Evolutionary conservation across 2,797 vertebrate species (phyloP).

Genomic region (Catostomus latipinnis): DNA sequence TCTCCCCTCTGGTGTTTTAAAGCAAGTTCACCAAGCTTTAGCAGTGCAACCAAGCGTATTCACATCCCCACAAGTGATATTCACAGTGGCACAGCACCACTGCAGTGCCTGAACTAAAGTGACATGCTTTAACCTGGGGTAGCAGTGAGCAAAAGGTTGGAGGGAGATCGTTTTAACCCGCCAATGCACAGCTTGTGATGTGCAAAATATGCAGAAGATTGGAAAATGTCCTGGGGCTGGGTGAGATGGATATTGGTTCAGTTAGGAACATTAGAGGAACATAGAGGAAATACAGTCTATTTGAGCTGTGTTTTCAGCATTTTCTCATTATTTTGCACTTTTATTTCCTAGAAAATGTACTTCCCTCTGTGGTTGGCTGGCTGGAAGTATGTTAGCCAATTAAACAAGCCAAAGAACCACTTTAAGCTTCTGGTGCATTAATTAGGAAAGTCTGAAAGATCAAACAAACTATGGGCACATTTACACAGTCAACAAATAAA

Average conservation of each 20-base stretch:
- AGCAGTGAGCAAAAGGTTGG: slow-evolving; percentile 15
- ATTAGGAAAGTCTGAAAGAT: slow-evolving; percentile 36
- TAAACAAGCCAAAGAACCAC: slow-evolving; percentile 37
- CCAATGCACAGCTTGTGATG: slow-evolving; percentile 12
- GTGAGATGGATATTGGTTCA: slow-evolving; percentile 23
- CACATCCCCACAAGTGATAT: slow-evolving; percentile 8
- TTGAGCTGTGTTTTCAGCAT: slow-evolving; percentile 25
- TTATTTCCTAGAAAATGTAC: slow-evolving; percentile 19
- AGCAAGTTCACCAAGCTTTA: neutral
- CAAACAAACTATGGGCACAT: neutral
- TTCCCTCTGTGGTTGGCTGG: slow-evolving; percentile 24
- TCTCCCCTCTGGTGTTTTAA: slow-evolving; percentile 10
- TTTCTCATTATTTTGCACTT: slow-evolving; percentile 16
- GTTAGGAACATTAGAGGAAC: slow-evolving; percentile 47
- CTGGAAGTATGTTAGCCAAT: slow-evolving; percentile 42
- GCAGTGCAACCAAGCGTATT: neutral
- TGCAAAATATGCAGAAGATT: slow-evolving; percentile 30
- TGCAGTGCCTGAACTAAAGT: slow-evolving; percentile 6
- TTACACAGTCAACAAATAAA: no score
- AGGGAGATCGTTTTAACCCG: neutral
- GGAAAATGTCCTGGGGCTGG: slow-evolving; percentile 41
- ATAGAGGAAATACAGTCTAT: slow-evolving; percentile 33
- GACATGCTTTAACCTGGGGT: slow-evolving; percentile 40
- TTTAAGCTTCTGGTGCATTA: slow-evolving; percentile 37
- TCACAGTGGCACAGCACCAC: slow-evolving; percentile 7